Base-by-base conservation (phyloP, 92 coral and sea anemone species). In the Parazoanthus swiftii region DNA sequence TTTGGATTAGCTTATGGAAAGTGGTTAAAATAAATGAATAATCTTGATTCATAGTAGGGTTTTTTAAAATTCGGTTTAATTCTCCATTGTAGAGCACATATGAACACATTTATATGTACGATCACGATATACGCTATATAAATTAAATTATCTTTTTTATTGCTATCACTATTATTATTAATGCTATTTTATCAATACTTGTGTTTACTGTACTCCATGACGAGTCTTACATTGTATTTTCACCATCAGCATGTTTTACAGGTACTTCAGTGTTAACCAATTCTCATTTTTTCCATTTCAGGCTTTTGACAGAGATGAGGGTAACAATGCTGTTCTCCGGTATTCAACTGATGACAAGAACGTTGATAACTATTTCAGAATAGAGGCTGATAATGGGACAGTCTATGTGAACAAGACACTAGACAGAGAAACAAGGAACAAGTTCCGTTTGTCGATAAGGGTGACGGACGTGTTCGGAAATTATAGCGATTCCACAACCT, bases 281-380 rank as follows among this genome's bases (percentile, higher is more conserved):
- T 48, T 38, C 25, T 56, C 8, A 44, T 54, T n/a, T 74, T 36
- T 39, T 21, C 44, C 81, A 15, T 51, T 86, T 65, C 46, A 93
- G 94, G 99, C 98, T 43, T 87, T 91, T 21, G 99, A 96, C 88
- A 71, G 74, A 59, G 99, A 96, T 89, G 86, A 88, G 14, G 94
- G 92, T 39, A 66, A 75, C 37, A 95, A 95, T 73, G 85, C 93
- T 5, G 43, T 77, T 86, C 93, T 96, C 42, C 74, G 26, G 65
- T 94, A 85, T 80, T 54, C 87, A 25, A 48, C 92, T 51, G 71
- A 39, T 29, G 72, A 82, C 63, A 88, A 91, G 42, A 90, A 90
- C 88, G 3, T 71, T 14, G 92, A 80, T 59, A 81, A 78, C 42
- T 68, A 84, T 77, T 93, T 91, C 90, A 66, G 74, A 21, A 89